phyloP scores from a whole-genome alignment of 2,797 vertebrate genomes.

The Scleropages formosus region DNA sequence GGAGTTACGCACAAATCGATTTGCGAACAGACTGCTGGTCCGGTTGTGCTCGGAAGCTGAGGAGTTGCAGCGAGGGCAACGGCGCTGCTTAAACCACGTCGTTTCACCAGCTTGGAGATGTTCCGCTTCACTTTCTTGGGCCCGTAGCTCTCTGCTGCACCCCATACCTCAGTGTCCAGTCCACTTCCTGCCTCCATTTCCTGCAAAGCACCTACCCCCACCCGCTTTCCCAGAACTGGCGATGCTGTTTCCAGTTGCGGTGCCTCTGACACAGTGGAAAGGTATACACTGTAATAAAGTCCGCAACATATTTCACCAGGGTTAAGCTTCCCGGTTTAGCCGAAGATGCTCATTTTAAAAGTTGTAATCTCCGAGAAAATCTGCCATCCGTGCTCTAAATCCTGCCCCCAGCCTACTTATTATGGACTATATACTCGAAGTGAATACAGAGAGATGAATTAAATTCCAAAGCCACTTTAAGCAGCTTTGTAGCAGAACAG shows the following conservation, averaged over 20 bases:
- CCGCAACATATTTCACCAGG: constrained; percentile 62
- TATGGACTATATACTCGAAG: constrained; percentile 64
- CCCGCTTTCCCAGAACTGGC: not conserved
- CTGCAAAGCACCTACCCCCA: not conserved
- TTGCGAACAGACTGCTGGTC: no score
- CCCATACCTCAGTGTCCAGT: not conserved
- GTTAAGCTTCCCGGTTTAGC: constrained; percentile 75
- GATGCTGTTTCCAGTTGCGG: not conserved
- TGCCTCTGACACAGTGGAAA: not conserved
- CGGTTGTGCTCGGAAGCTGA: no score
- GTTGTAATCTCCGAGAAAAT: constrained; percentile 78
- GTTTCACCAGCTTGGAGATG: no score
- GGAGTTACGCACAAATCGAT: no score
- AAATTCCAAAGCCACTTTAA: constrained; percentile 14
- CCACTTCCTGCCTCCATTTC: not conserved
- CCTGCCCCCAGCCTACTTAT: constrained; percentile 73
- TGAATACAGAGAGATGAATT: constrained; percentile 16
- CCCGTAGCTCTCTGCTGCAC: not conserved
- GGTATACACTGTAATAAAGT: constrained; percentile 16
- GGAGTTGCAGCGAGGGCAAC: not conserved
- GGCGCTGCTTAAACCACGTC: not conserved
- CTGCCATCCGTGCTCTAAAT: constrained; percentile 76
- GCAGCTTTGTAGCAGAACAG: not conserved
- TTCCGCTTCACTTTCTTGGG: not conserved
- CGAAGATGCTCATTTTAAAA: constrained; percentile 73